Evolutionary conservation across 1,140 invertebrate genomes (phyloP), one percentile per base, ranked within the genome.

Genomic region (Micrasema minimum): DNA sequence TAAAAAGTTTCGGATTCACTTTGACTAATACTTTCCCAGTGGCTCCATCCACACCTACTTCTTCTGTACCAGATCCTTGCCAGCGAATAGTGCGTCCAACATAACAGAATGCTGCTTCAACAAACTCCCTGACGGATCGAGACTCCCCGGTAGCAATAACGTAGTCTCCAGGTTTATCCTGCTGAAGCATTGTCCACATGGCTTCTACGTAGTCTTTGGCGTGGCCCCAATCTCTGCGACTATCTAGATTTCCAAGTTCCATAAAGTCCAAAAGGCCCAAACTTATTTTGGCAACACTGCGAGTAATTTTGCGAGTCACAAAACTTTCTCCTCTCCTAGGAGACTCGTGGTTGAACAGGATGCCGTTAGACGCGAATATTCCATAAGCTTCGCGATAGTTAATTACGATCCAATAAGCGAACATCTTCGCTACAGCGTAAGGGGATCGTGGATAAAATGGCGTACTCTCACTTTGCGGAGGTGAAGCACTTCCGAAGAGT

Each of bases 121-220:
- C 95, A 87, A 99, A 99, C 85, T 99, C 95, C 41, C 94, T 85
- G 0, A 99, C 97, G 82, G 95, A 98, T 81, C 98, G 96, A 7
- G 91, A 89, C 83, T 97, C 92, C n/a, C 96, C 96, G 2, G 96
- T 99, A 1, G 98, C 96, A 76, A 99, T 96, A 1, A 99, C 97
- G 87, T 93, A 99, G 85, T 99, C 97, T 62, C 99, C 93, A 0
- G 98, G 93, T 48, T 85, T 82, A 0, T 96, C 89, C 80, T 95
- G 92, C 81, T 99, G 98, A n/a, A 99, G 85, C 95, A 99, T 99
- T 78, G 97, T 81, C 97, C 97, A 99, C 98, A 99, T 99, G 9
- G 97, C 98, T 92, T 96, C 78, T 5, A 84, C 95, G 85, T 99
- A 99, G 85, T 99, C 98, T 82, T 91, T 96, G 0, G 98, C 98